These are phyloP conservation scores for Cheilosia grossa DNA, from an alignment of 2,888 invertebrate genomes.

Conservation along the genomic window DNA sequence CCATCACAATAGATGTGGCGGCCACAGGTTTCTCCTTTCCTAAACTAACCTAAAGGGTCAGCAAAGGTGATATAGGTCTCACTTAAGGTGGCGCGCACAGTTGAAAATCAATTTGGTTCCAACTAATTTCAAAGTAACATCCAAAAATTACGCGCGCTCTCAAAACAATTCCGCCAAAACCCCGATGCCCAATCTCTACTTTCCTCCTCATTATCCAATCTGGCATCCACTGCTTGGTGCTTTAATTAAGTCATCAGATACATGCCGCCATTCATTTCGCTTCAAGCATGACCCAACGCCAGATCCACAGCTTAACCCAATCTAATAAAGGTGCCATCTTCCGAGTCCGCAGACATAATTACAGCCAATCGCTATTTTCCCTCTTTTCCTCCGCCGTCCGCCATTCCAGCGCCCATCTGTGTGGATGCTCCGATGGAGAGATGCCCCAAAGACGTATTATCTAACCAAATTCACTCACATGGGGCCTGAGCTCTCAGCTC, in stretches of 20 bases:
- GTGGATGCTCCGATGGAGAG: slow-evolving; percentile 15
- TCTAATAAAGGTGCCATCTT: slow-evolving; percentile 45
- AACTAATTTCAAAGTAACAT: no score
- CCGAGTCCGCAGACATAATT: slow-evolving; percentile 48
- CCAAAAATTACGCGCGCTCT: no score
- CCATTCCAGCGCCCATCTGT: slow-evolving; percentile 7
- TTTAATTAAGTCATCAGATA: slow-evolving; percentile 42
- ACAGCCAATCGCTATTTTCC: slow-evolving; percentile 28
- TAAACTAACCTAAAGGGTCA: no score
- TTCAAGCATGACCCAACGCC: slow-evolving; percentile 58
- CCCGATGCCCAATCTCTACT: no score
- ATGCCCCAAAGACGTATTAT: slow-evolving; percentile 48
- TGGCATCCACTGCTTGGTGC: slow-evolving; percentile 9
- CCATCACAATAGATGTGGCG: no score
- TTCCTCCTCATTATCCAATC: slow-evolving; percentile 31
- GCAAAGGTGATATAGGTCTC: no score
- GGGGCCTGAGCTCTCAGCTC: not conserved
- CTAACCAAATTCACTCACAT: slow-evolving; percentile 55
- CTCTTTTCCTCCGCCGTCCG: not conserved
- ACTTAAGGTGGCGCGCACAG: no score
- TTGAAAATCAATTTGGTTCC: no score
- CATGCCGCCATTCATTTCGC: not conserved
- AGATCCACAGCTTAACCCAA: slow-evolving; percentile 22
- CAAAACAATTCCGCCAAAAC: no score
- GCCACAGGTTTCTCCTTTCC: no score